Evolutionary conservation across 2,113 vertebrate genomes (phyloP).

Genomic region (Spea bombifrons): DNA sequence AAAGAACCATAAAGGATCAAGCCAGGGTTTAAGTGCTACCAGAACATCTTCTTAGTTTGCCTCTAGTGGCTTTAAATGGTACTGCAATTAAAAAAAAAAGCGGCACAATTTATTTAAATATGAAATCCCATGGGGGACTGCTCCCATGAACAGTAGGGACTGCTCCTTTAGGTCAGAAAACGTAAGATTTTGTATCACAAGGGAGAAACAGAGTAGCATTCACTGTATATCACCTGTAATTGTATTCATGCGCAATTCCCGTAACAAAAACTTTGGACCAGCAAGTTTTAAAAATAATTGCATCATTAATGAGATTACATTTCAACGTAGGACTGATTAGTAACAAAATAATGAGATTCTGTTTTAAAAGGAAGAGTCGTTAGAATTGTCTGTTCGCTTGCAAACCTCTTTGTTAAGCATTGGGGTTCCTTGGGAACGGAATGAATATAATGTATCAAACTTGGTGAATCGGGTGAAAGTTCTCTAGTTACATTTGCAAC

Average conservation of each 20-base stretch:
- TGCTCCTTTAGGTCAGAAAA: no score
- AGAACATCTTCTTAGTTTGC: no score
- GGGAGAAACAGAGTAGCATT: neutral
- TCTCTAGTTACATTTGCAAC: no score
- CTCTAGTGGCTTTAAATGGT: no score
- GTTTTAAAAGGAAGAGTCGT: constrained; percentile 23
- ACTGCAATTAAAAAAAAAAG: no score
- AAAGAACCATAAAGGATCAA: no score
- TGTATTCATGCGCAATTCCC: neutral
- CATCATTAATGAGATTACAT: constrained; percentile 28
- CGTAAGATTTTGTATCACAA: no score
- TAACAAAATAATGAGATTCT: constrained; percentile 24
- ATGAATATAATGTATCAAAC: neutral
- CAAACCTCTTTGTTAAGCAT: neutral
- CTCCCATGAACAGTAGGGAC: no score
- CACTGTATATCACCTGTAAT: neutral
- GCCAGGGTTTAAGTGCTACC: no score
- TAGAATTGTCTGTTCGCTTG: neutral
- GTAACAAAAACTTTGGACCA: neutral
- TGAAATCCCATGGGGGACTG: no score
- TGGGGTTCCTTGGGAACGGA: neutral
- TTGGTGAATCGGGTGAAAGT: no score
- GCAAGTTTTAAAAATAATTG: constrained; percentile 22
- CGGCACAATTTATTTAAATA: no score
- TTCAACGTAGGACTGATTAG: constrained; percentile 23